Conservation (phyloP, 2,888 invertebrate genomes). For the Hypercompe scribonia region DNA sequence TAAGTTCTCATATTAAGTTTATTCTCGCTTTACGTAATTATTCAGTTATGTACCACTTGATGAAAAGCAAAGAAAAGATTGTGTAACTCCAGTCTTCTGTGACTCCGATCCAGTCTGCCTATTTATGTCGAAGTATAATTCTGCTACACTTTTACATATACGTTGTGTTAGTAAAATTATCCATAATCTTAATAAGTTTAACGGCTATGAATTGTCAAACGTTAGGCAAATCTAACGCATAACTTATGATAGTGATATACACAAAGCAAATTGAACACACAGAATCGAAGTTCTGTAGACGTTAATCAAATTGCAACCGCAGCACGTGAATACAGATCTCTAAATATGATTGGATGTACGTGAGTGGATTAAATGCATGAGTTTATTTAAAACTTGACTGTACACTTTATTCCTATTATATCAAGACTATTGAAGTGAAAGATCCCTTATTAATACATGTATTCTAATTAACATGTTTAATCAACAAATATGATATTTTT, state of each 20-base stretch:
- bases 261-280: neutral
- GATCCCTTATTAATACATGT: too few species aligned
- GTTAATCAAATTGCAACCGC: constrained; percentile 1
- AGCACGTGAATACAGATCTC: neutral
- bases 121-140: too few species aligned
- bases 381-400: neutral
- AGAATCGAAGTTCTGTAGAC: neutral
- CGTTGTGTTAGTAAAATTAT: neutral
- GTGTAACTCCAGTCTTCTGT: too few species aligned
- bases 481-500: too few species aligned
- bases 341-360: neutral
- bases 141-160: too few species aligned
- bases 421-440: neutral
- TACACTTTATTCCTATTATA: neutral
- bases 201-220: neutral
- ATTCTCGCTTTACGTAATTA: too few species aligned
- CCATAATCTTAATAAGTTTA: neutral
- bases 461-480: too few species aligned
- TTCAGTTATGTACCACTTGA: too few species aligned
- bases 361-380: neutral
- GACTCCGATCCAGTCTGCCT: too few species aligned
- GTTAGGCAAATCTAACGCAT: neutral
- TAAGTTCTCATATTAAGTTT: too few species aligned
- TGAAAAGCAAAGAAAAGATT: too few species aligned
- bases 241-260: neutral